Conservation (phyloP, 30 jellyfish, hydroid and myxozoan genomes). For the Chrysaora quinquecirrha region DNA sequence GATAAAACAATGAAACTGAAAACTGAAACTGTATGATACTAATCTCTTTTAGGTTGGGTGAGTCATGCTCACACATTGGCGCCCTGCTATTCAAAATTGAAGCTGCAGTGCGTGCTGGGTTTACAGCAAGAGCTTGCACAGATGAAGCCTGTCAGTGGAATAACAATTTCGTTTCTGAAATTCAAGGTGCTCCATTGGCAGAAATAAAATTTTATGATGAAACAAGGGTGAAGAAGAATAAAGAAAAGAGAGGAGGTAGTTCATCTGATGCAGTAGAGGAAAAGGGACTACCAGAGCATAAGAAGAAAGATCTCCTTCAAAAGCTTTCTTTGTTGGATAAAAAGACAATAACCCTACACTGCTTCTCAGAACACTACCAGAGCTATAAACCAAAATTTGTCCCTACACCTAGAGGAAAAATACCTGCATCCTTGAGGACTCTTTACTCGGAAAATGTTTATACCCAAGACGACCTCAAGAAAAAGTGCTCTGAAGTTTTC, state of each 20-base stretch:
- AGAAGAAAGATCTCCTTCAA: background rate
- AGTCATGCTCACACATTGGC: too few species aligned
- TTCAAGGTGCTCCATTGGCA: too few species aligned
- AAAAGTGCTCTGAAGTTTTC: background rate
- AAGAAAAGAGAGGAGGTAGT: background rate
- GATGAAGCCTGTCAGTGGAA: constrained; percentile 1
- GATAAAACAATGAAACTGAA: too few species aligned
- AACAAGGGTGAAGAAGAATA: background rate
- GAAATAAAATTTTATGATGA: too few species aligned
- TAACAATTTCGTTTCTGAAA: too few species aligned
- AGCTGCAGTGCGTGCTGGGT: too few species aligned
- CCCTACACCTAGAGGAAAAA: background rate
- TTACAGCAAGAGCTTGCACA: constrained; percentile 5
- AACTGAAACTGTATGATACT: too few species aligned
- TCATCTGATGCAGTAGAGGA: too few species aligned
- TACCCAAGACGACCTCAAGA: background rate
- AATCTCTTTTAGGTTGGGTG: too few species aligned
- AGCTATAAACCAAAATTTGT: background rate
- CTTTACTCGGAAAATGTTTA: background rate
- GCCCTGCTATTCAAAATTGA: too few species aligned
- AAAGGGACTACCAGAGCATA: too few species aligned
- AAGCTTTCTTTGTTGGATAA: background rate
- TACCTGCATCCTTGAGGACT: background rate
- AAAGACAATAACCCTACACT: background rate
- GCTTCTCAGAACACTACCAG: constrained; percentile 1